Evolutionary conservation across 2,797 vertebrate genomes (phyloP).

Genomic region (Margarornis squamiger): DNA sequence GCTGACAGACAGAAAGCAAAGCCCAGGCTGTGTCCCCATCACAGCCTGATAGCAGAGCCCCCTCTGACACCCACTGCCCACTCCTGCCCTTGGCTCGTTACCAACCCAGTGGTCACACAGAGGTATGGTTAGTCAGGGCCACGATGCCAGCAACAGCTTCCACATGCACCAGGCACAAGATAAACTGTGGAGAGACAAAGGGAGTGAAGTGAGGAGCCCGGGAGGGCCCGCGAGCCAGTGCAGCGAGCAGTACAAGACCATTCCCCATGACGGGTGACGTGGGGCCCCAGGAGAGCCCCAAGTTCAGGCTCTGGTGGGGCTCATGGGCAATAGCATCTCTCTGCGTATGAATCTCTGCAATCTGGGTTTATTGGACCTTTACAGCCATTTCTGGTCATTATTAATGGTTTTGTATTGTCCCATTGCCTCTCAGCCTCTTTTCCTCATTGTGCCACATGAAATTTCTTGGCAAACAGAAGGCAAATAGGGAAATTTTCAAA

Average conservation of each 20-base stretch:
- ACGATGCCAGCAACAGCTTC: not conserved
- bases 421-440: not conserved
- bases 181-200: slow-evolving; percentile 29
- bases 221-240: fast-evolving
- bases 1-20: fast-evolving
- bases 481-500: not conserved
- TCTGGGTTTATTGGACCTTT: not conserved
- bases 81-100: not conserved
- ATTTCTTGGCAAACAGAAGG: not conserved
- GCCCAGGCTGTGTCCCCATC: not conserved
- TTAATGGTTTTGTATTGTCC: not conserved
- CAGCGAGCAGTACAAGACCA: not conserved
- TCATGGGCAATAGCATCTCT: fast-evolving
- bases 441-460: not conserved
- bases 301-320: not conserved
- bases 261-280: slow-evolving; percentile 29
- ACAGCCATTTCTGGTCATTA: fast-evolving
- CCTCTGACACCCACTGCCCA: not conserved
- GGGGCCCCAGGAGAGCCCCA: not conserved
- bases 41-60: not conserved
- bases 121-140: slow-evolving; percentile 19
- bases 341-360: not conserved
- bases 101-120: not conserved
- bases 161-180: slow-evolving; percentile 40
- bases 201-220: not conserved